Base-by-base conservation (phyloP, 2,888 invertebrate species). In the Apotomis betuletana region DNA sequence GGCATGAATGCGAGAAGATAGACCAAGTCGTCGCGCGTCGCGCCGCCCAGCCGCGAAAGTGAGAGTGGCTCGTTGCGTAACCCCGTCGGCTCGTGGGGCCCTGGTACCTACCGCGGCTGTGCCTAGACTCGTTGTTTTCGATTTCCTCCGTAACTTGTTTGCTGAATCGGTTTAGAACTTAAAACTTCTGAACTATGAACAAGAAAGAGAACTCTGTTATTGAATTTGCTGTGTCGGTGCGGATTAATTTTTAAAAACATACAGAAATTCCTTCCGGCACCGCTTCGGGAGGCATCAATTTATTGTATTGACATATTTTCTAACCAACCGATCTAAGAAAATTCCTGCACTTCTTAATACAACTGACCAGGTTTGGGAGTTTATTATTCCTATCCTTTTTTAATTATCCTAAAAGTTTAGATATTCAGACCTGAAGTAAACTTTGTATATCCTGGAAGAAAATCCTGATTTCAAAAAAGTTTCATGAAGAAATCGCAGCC, bases 41-140 rank as follows among this genome's bases (percentile, higher is more conserved):
- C 52, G 64, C 80, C 77, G 80, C 81, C 77, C 73, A 59, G 81
- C 85, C 90, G 88, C 88, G 91, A 92, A 92, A 92, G 92, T 91
- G 92, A 92, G 91, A 92, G 92, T 92, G 86, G 83, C 76, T 75
- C 77, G 80, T 92, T 92, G 90, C 90, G 88, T 90, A 92, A 92
- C 86, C 76, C 78, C 79, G 78, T 78, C 84, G 81, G 80, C 80
- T 86, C 85, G 86, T 89, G 86, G 82, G 86, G 87, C 86, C 90
- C 86, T 88, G 84, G 87, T 89, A 87, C 81, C 64, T 75, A 69
- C 78, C 77, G 78, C 75, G 76, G 79, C 83, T 81, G 78, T 80
- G 78, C 82, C 83, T 82, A 83, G 79, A 78, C 82, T 79, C 76
- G 57, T 55, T 51, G 58, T 58, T 68, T 72, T 68, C 72, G 62